Evolutionary conservation across 2,797 vertebrate genomes (phyloP).

Genomic region (Tangara arthus): DNA sequence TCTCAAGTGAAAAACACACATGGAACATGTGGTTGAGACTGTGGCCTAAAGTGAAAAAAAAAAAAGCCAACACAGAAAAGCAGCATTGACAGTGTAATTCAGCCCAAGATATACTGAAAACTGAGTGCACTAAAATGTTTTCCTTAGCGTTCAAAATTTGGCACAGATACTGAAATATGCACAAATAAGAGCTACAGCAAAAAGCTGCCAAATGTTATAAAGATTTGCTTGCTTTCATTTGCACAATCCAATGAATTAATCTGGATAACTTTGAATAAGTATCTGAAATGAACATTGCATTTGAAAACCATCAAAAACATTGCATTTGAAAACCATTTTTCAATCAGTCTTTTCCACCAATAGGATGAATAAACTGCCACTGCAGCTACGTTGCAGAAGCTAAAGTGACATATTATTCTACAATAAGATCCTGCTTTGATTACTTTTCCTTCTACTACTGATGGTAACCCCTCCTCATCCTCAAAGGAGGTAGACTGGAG

Average conservation of each 20-base stretch:
- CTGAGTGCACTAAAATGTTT: neutral
- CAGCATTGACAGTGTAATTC: neutral
- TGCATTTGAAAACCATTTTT: neutral
- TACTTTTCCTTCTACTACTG: neutral
- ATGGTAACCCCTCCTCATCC: neutral
- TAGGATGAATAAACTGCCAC: neutral
- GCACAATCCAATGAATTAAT: accelerated
- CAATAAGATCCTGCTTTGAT: neutral
- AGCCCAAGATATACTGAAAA: neutral
- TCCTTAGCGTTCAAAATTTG: neutral
- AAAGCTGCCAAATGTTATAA: neutral
- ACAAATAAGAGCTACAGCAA: neutral
- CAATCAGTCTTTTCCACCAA: neutral
- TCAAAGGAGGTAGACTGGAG: neutral
- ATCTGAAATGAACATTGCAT: neutral
- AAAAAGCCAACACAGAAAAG: neutral
- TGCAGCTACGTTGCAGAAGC: neutral
- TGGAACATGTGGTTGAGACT: neutral
- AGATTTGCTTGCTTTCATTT: neutral
- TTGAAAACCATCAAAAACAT: neutral
- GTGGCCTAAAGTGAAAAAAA: neutral
- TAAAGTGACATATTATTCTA: neutral
- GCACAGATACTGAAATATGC: neutral
- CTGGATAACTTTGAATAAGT: neutral
- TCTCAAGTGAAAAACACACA: neutral